Evolutionary conservation across 2,113 vertebrate species (phyloP).

Genomic region (Rostratula benghalensis): DNA sequence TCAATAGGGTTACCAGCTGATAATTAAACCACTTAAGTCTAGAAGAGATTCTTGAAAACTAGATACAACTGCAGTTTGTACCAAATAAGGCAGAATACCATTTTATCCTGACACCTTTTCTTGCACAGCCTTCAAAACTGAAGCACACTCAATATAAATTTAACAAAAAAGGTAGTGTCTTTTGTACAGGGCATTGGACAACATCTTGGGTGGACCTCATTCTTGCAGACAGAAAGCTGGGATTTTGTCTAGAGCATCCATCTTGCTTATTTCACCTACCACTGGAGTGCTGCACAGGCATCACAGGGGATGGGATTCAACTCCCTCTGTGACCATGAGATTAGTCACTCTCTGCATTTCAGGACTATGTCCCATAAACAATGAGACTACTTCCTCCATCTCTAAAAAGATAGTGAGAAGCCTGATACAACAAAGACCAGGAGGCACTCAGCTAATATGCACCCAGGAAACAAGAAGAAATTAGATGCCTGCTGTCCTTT

Average conservation of each 20-base stretch:
- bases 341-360: neutral
- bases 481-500: neutral
- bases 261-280: neutral
- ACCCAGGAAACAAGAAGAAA: neutral
- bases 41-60: neutral
- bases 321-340: neutral
- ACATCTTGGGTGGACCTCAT: neutral
- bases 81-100: neutral
- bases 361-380: neutral
- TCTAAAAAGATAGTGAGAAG: neutral
- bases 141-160: rapidly evolving
- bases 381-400: neutral
- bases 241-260: neutral
- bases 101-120: neutral
- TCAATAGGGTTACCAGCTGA: neutral
- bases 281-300: neutral
- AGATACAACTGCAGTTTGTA: neutral
- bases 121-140: neutral
- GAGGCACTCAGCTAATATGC: neutral
- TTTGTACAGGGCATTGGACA: neutral
- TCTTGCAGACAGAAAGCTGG: neutral
- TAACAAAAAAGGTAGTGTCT: neutral
- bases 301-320: neutral
- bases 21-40: neutral
- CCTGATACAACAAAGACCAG: neutral